Conservation (phyloP, 1,140 invertebrate species). For the Antheraea mylitta region DNA sequence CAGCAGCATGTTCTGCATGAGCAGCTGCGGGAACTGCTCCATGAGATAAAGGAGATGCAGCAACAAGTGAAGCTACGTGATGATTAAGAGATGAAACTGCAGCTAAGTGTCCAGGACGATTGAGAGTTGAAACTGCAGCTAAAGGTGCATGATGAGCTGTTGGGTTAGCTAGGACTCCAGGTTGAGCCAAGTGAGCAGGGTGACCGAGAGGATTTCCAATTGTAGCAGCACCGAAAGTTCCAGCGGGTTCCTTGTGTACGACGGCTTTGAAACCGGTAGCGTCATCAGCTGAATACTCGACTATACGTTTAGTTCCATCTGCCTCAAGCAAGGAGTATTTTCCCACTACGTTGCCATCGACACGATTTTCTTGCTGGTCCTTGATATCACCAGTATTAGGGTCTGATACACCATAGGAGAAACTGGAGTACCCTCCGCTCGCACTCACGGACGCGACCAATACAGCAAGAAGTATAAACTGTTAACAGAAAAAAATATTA, state of each 20-base stretch:
- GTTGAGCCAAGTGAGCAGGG: constrained; percentile 9
- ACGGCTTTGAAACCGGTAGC: constrained; percentile 76
- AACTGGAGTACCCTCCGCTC: constrained; percentile 51
- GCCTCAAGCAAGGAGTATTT: constrained; percentile 69
- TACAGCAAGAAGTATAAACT: constrained; percentile 43
- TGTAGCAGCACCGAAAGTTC: neutral
- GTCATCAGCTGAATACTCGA: constrained; percentile 71
- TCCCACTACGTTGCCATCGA: constrained; percentile 80
- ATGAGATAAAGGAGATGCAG: constrained; percentile 27
- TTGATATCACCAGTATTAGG: constrained; percentile 78
- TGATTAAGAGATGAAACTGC: constrained; percentile 9
- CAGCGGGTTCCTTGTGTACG: constrained; percentile 66
- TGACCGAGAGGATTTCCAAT: constrained; percentile 9
- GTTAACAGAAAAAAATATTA: constrained; percentile 20
- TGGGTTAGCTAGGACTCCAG: constrained; percentile 3
- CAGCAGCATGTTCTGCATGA: constrained; percentile 30
- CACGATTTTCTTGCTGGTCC: constrained; percentile 70
- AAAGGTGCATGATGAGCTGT: neutral
- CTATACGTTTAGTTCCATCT: constrained; percentile 70
- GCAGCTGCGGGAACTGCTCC: constrained; percentile 19
- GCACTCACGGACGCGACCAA: constrained; percentile 40
- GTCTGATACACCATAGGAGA: constrained; percentile 72
- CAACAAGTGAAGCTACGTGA: constrained; percentile 14
- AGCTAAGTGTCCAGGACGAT: constrained; percentile 11
- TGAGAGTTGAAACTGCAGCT: no score